Evolutionary conservation across 2,113 vertebrate genomes (phyloP).

Genomic region (Lepus americanus): DNA sequence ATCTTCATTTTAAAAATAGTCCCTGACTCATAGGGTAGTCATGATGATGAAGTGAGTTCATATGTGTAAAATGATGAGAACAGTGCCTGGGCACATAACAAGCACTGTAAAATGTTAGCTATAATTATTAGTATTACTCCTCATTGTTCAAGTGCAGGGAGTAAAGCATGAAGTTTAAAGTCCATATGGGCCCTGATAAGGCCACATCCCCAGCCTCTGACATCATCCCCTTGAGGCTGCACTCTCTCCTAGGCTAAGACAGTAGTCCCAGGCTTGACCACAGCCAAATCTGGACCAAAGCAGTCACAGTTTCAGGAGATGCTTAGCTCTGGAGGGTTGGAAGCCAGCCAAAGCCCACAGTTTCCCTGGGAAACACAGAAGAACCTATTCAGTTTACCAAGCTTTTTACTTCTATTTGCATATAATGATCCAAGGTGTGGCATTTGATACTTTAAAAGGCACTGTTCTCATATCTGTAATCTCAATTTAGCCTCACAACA

Average conservation of each 20-base stretch:
- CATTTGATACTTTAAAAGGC: not conserved
- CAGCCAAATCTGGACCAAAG: constrained; percentile 1
- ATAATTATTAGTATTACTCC: constrained; percentile 16
- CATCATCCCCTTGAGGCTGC: not conserved
- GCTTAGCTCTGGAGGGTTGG: not conserved
- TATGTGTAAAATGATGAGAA: not conserved
- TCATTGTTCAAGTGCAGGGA: not conserved
- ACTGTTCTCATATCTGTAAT: constrained; percentile 5
- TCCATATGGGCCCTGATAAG: not conserved
- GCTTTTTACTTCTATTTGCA: not conserved
- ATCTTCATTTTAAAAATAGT: not conserved
- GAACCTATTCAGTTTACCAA: not conserved
- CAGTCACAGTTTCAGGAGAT: not conserved
- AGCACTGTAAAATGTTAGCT: constrained; percentile 40
- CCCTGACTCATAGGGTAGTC: not conserved
- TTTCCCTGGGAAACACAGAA: constrained; percentile 50
- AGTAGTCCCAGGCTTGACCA: not conserved
- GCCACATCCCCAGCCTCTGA: not conserved
- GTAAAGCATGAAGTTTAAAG: not conserved
- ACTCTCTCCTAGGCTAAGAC: not conserved
- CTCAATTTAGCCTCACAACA: constrained; percentile 5
- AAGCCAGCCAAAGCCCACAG: not conserved
- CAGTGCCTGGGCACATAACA: not conserved
- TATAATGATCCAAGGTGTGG: not conserved
- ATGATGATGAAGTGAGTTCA: constrained; percentile 26